phyloP scores from a whole-genome alignment of 2,113 vertebrate genomes.

The Motacilla alba region DNA sequence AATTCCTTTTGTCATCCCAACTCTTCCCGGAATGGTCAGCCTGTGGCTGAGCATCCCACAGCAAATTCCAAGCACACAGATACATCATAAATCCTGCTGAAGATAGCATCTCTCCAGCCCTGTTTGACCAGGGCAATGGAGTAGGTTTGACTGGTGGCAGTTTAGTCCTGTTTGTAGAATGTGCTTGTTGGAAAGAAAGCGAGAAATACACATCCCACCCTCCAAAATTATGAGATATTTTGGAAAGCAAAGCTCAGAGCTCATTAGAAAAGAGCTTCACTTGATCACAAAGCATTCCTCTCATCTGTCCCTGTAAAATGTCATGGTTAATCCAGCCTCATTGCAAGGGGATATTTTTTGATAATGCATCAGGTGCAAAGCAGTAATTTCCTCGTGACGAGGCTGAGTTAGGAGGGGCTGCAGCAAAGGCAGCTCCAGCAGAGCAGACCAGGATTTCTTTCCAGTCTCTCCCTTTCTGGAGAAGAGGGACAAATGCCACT shows the following conservation, averaged over 20 bases:
- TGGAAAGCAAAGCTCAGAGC: not conserved
- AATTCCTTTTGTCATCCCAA: not conserved
- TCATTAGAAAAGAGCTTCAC: not conserved
- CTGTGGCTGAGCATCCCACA: not conserved
- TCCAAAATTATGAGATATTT: not conserved
- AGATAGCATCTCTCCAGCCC: not conserved
- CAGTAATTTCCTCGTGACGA: not conserved
- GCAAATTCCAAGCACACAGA: not conserved
- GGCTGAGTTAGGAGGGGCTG: not conserved
- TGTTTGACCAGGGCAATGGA: not conserved
- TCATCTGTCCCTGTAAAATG: constrained; percentile 33
- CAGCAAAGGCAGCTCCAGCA: not conserved
- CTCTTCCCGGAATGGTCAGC: not conserved
- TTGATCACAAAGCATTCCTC: constrained; percentile 11
- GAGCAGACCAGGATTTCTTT: not conserved
- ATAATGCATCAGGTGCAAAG: constrained; percentile 23
- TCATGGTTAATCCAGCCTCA: constrained; percentile 6
- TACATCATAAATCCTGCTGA: not conserved
- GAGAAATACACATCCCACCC: not conserved
- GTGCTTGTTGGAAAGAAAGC: not conserved
- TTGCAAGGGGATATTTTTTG: not conserved
- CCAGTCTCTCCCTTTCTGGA: too few relatives aligned
- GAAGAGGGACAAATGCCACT: not conserved
- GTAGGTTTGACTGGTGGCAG: not conserved
- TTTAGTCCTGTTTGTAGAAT: not conserved